Evolutionary conservation across 2,113 vertebrate species (phyloP).

Genomic region (Balaeniceps rex): DNA sequence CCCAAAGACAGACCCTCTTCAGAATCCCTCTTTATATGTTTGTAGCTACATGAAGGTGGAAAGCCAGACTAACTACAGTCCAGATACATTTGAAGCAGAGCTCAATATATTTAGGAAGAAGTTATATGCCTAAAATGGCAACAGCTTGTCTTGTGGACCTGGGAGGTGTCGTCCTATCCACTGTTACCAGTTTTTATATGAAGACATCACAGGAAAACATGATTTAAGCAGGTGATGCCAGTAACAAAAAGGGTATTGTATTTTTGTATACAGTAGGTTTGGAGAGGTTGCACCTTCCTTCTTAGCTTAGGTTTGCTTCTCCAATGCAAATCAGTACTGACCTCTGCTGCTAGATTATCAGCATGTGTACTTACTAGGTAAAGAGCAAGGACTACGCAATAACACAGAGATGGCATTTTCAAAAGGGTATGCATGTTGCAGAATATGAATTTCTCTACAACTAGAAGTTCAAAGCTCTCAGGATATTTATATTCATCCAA

Average conservation of each 20-base stretch:
- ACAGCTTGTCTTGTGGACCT: background rate
- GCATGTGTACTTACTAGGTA: background rate
- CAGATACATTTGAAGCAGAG: background rate
- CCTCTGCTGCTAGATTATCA: slow-evolving; percentile 46
- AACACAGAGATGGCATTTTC: background rate
- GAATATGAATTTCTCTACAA: background rate
- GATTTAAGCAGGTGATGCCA: background rate
- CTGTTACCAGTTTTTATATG: background rate
- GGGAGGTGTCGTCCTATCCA: background rate
- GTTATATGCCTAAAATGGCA: background rate
- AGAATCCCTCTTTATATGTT: background rate
- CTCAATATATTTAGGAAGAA: background rate
- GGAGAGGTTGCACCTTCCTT: background rate
- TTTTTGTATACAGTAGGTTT: background rate
- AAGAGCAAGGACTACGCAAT: background rate
- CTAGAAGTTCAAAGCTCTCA: background rate
- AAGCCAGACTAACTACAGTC: background rate
- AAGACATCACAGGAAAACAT: background rate
- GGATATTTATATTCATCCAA: background rate
- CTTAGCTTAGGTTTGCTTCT: background rate
- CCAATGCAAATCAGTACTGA: slow-evolving; percentile 51
- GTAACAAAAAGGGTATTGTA: background rate
- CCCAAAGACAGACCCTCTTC: background rate
- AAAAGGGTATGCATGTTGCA: background rate
- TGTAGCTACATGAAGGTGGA: background rate